Evolutionary conservation across 2,113 vertebrate species (phyloP), one percentile per base, ranked within the genome.

Genomic region (Mustela lutreola): DNA sequence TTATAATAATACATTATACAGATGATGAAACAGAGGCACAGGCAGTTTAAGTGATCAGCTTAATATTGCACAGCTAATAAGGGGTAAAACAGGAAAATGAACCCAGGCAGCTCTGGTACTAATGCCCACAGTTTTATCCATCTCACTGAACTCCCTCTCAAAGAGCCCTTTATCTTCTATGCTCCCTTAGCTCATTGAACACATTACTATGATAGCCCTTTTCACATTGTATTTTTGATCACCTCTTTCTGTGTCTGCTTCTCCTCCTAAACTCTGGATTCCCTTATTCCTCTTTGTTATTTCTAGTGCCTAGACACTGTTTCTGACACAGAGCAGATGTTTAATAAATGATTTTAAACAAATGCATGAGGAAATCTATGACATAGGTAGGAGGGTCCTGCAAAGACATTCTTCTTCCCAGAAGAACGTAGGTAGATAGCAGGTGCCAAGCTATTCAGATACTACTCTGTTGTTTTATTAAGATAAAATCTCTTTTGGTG

Each of bases 341-440:
- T 78, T 42, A 90, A 62, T 33, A 82, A 97, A 60, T 28, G 75
- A 75, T 92, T 95, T 95, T 70, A 75, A 97, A 91, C 33, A 96
- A 97, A 92, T 92, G 6, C 92, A 89, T 92, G 60, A 95, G 79
- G 50, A 95, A 92, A 85, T 85, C 75, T 71, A 81, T 67, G 65
- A 12, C 65, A 39, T 63, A 45, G 81, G 50, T 45, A 94, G 83
- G 36, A 53, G 14, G 78, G 24, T 73, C 56, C 42, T 89, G 48
- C 18, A 94, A 4, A 92, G 58, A 81, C 45, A 85, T 89, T 94
- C 75, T 48, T 86, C 45, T 92, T 89, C 53, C 48, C 6, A 89
- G 79, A 97, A 92, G 24, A 45, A 48, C 26, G 73, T 76, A 48
- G 39, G 73, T 26, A 12, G 31, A 76, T 4, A 48, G n/a, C 79